Percentiles rank a stretch among this genome's conserved stretches.
These are phyloP conservation scores for Coracopsis vasa DNA, from an alignment of 2,113 vertebrate species.

Conservation along the genomic window DNA sequence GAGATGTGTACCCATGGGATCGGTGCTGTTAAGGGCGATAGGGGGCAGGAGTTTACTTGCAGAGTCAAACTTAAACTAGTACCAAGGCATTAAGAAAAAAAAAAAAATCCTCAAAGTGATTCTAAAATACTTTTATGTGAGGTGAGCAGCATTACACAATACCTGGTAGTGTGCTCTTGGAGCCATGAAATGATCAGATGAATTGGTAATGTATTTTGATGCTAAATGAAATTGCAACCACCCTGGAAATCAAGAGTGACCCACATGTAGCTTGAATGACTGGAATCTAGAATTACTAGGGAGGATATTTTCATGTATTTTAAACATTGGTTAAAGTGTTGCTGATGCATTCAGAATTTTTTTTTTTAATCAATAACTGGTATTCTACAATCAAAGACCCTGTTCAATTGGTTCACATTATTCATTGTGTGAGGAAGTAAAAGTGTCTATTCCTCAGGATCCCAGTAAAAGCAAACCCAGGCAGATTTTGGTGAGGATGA, in stretches of 20 bases:
- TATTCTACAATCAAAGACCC: not conserved
- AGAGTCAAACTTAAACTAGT: not conserved
- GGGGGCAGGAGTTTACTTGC: conserved; percentile 8
- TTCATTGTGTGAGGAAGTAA: not conserved
- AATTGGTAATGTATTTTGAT: not conserved
- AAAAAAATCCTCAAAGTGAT: not conserved
- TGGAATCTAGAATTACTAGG: not conserved
- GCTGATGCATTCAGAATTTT: not conserved
- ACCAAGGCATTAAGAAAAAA: not conserved
- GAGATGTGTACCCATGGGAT: not conserved
- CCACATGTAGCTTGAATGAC: not conserved
- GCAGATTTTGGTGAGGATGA: not conserved
- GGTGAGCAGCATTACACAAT: not conserved
- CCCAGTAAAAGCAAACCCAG: not conserved
- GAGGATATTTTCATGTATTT: not conserved
- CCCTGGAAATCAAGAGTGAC: not conserved
- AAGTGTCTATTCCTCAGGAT: not conserved
- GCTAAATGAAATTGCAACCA: not conserved
- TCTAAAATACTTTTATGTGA: not conserved
- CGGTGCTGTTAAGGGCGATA: not conserved
- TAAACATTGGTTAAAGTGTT: not conserved
- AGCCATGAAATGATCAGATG: not conserved
- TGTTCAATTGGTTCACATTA: not conserved
- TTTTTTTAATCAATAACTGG: not conserved
- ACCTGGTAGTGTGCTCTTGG: not conserved